Evolutionary conservation across 2,113 vertebrate genomes (phyloP), one percentile per base, ranked within the genome.

Genomic region (Camelus bactrianus): DNA sequence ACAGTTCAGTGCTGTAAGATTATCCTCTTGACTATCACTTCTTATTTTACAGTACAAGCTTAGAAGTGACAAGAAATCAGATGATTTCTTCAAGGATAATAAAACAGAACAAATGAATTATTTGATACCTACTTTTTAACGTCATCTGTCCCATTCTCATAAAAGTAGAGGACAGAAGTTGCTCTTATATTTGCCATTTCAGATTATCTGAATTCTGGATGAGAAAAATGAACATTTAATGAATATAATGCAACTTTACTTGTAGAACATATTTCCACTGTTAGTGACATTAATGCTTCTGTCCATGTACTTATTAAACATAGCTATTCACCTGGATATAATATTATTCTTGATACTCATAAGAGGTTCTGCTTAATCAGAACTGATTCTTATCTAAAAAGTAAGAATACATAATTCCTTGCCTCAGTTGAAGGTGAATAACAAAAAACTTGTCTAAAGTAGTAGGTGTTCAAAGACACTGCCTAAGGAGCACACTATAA

Each of bases 401-500:
- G 28, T 79, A 30, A 52, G 8, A 87, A 50, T 69, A n/a, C 80
- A 13, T 38, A 56, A 77, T 35, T 6, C 8, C 8, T 92, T 92
- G 6, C 5, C 79, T 87, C 86, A 86, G 92, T 3, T 79, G 28
- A 86, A 96, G 42, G 69, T 93, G 16, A 86, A 35, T 89, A 79
- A 62, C 7, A 83, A 89, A 56, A 8, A 86, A 76, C 20, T 69
- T 48, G 13, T 64, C 35, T 73, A 90, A 94, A 85, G 38, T 14
- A 38, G 17, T 42, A 38, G 12, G 11, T 50, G 14, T 13, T 70
- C 13, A 70, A 42, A 80, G n/a, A 50, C 50, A 81, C 24, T 50
- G 10, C n/a, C 62, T 65, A 95, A 82, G 28, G 16, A 92, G 7
- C 26, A 19, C 24, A 42, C 32, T 56, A 73, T 35, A 67, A 60